A percentile compares a stretch with the other conserved stretches of the same genome.
Conservation (phyloP, 2,888 invertebrate genomes). For the Spatulosminthurus flaviceps region DNA sequence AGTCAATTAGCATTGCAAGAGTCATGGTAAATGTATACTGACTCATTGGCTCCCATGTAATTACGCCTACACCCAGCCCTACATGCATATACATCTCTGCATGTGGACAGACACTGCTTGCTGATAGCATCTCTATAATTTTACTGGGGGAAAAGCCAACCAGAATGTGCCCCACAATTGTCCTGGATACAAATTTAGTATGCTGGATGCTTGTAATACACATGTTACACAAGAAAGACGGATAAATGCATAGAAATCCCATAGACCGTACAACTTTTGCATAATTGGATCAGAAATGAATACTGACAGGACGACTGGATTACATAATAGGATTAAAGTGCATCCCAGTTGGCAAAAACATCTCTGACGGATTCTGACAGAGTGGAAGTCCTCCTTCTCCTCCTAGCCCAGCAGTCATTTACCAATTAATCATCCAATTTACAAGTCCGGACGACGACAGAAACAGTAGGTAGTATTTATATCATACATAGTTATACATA, state of each 20-base stretch:
- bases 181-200: no score
- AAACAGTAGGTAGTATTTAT: background rate
- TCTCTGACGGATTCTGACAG: conserved; percentile 10
- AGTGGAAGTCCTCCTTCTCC: background rate
- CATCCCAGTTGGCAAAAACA: conserved; percentile 14
- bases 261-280: background rate
- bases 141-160: no score
- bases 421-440: conserved; percentile 4
- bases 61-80: no score
- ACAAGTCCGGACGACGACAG: conserved; percentile 9
- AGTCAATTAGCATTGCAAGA: background rate
- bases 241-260: background rate
- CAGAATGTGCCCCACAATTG: no score
- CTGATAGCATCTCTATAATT: no score
- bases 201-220: no score
- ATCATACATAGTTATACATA: no score
- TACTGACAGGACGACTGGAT: conserved; percentile 10
- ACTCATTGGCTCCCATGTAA: no score
- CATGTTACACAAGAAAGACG: no score
- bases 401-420: background rate
- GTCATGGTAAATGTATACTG: no score
- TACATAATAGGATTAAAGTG: conserved; percentile 8
- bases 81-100: no score
- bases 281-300: conserved; percentile 18
- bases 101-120: no score